Percentiles rank a stretch among this genome's conserved stretches.
Conservation (phyloP, 2,113 vertebrate genomes). For the Tachysurus fulvidraco region DNA sequence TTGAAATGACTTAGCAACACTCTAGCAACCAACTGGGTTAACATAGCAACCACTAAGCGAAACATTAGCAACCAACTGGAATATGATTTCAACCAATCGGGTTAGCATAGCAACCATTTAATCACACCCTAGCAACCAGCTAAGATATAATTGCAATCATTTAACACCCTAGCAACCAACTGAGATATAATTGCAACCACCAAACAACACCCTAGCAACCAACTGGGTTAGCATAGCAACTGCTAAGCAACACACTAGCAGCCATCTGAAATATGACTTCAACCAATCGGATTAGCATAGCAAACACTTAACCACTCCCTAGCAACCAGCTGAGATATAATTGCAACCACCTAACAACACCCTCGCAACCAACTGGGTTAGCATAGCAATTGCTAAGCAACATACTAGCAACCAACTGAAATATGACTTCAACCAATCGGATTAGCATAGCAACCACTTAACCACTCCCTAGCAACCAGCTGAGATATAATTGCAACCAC, state of each 20-base stretch:
- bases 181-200: background rate
- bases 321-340: background rate
- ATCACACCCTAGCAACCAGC: background rate
- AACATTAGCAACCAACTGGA: background rate
- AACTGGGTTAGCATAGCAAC: background rate
- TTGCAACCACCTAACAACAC: background rate
- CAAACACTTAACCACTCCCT: background rate
- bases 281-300: background rate
- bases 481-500: background rate
- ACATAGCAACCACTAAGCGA: background rate
- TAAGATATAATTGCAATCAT: background rate
- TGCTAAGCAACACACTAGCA: background rate
- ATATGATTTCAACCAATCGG: background rate
- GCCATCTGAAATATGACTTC: too few species aligned
- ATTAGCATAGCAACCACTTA: background rate
- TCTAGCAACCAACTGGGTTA: background rate
- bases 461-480: background rate
- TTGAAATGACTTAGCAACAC: background rate
- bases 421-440: background rate
- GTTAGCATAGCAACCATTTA: background rate
- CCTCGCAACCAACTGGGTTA: background rate
- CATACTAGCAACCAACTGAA: background rate
- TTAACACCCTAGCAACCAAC: background rate
- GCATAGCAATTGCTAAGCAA: background rate
- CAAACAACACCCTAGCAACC: background rate